Evolutionary conservation across 2,797 vertebrate species (phyloP).

Genomic region (Sebastes hopkinsi): DNA sequence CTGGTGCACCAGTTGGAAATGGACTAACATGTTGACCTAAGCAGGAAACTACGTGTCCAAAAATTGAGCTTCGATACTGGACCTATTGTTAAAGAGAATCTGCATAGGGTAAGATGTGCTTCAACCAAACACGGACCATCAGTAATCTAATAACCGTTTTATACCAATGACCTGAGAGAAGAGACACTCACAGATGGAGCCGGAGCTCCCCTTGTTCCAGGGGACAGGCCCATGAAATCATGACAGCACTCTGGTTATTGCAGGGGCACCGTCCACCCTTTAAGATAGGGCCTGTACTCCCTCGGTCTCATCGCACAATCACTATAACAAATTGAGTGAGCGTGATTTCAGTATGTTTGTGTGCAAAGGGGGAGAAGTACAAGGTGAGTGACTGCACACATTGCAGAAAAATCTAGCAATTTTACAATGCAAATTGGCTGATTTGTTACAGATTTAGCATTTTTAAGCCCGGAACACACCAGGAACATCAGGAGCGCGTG

Average conservation of each 20-base stretch:
- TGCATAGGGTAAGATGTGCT: constrained; percentile 23
- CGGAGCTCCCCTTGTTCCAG: constrained; percentile 17
- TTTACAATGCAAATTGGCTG: neutral
- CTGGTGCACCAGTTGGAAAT: neutral
- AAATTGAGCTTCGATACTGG: neutral
- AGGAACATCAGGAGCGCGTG: no score
- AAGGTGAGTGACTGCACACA: neutral
- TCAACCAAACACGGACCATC: constrained; percentile 40
- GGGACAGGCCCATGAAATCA: constrained; percentile 37
- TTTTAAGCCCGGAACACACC: no score
- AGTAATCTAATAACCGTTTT: constrained; percentile 52
- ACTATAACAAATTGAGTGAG: constrained; percentile 18
- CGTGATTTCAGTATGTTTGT: neutral
- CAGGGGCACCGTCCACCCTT: constrained; percentile 12
- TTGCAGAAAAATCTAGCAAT: neutral
- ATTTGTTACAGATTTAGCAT: neutral
- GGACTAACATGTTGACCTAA: constrained; percentile 20
- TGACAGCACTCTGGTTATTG: constrained; percentile 23
- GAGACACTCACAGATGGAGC: constrained; percentile 42
- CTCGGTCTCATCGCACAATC: constrained; percentile 25
- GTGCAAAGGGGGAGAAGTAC: neutral
- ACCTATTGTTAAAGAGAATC: constrained; percentile 33
- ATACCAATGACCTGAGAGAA: constrained; percentile 38
- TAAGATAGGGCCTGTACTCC: constrained; percentile 3
- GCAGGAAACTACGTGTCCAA: constrained; percentile 21